Evolutionary conservation across 2,113 vertebrate genomes (phyloP).

Genomic region (Phocoena sinus): DNA sequence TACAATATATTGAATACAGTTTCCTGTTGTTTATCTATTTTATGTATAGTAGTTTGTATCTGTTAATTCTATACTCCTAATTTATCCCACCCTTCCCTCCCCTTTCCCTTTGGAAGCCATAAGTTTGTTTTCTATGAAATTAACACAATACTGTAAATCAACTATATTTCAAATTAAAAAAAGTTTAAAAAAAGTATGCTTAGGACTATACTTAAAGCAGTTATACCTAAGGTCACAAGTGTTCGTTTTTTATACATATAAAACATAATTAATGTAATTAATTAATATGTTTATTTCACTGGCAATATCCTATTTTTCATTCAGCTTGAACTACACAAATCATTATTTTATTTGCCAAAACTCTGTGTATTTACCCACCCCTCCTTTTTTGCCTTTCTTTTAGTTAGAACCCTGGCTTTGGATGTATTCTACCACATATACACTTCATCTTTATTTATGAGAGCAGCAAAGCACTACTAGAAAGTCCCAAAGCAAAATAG

Average conservation of each 20-base stretch:
- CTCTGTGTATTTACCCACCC: not conserved
- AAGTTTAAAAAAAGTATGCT: not conserved
- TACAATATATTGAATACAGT: not conserved
- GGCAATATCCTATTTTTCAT: not conserved
- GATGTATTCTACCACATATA: not conserved
- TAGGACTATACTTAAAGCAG: not conserved
- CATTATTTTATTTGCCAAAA: slow-evolving; percentile 9
- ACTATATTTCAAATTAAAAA: not conserved
- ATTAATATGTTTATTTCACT: not conserved
- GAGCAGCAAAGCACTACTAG: not conserved
- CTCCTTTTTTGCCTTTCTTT: not conserved
- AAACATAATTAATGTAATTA: not conserved
- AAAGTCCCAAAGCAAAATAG: not conserved
- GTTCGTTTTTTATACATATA: not conserved
- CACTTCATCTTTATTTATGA: not conserved
- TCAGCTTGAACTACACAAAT: not conserved
- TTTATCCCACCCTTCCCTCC: not conserved
- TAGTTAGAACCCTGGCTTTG: not conserved
- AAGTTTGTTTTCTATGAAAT: not conserved
- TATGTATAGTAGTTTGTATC: not conserved
- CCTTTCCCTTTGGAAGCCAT: not conserved
- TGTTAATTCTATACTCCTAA: not conserved
- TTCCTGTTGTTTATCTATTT: not conserved
- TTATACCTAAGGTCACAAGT: not conserved
- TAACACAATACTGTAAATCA: not conserved